A percentile compares a stretch with the other conserved stretches of the same genome.
These are phyloP conservation scores for Margarornis squamiger DNA, from an alignment of 2,797 vertebrate genomes.

Conservation along the genomic window DNA sequence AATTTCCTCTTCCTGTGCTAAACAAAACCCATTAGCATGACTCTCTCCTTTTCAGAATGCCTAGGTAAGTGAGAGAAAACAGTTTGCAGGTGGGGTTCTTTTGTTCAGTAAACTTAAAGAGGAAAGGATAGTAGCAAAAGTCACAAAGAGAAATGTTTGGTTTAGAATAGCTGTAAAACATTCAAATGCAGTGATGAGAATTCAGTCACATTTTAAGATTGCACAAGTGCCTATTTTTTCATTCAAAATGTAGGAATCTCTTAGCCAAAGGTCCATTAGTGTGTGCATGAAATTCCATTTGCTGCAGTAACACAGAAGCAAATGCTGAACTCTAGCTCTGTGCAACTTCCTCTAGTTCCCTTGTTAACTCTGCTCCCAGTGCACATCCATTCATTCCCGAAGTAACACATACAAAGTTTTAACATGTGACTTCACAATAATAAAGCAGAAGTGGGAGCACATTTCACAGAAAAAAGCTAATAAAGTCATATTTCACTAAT, in stretches of 20 bases:
- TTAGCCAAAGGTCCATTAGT: neutral
- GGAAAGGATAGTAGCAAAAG: neutral
- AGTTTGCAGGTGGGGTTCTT: neutral
- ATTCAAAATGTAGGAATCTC: neutral
- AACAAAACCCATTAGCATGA: neutral
- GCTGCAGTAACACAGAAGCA: neutral
- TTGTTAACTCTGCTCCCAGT: neutral
- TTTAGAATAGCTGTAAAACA: neutral
- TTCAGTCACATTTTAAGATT: neutral
- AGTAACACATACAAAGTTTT: neutral
- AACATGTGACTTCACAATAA: neutral
- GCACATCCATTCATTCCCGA: neutral
- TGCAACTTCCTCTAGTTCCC: neutral
- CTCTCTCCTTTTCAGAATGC: neutral
- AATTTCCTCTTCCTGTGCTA: neutral
- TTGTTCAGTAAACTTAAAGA: neutral
- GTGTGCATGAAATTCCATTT: neutral
- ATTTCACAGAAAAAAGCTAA: neutral
- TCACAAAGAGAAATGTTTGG: neutral
- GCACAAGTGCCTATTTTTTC: neutral
- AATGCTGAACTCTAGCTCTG: neutral
- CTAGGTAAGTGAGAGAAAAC: neutral
- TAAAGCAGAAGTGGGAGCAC: neutral
- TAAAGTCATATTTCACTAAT: neutral
- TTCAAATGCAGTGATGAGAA: neutral